Percentiles rank a stretch among this genome's conserved stretches.
phyloP scores from a whole-genome alignment of 2,888 invertebrate genomes.

The Acanthococcus lagerstroemiae region DNA sequence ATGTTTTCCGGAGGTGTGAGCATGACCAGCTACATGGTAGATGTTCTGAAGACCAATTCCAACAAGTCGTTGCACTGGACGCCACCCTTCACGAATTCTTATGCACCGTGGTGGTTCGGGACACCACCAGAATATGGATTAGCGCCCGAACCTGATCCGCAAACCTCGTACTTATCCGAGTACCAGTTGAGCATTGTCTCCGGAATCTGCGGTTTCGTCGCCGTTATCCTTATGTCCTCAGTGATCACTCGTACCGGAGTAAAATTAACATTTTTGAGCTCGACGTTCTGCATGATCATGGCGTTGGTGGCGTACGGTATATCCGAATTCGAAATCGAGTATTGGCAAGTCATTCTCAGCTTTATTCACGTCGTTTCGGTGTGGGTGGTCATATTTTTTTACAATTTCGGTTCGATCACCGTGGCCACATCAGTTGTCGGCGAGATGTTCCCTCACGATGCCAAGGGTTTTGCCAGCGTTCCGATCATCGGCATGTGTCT shows the following conservation, averaged over 20 bases:
- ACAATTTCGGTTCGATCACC: constrained; percentile 48
- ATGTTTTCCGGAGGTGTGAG: constrained; percentile 50
- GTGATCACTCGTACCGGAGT: constrained; percentile 46
- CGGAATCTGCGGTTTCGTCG: not conserved
- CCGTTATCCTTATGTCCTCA: not conserved
- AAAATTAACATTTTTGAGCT: constrained; percentile 48
- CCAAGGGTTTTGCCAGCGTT: constrained; percentile 45
- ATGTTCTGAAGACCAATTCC: constrained; percentile 40
- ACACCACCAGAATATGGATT: no score
- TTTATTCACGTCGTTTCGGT: constrained; percentile 44
- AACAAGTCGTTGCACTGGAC: not conserved
- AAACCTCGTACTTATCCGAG: no score
- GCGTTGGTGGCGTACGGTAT: constrained; percentile 46
- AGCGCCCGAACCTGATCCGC: no score
- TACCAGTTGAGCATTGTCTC: not conserved
- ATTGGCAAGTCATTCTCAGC: not conserved
- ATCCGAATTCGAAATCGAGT: not conserved
- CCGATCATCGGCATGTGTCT: constrained; percentile 43
- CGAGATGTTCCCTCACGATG: constrained; percentile 48
- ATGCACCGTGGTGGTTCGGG: not conserved
- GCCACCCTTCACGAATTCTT: not conserved
- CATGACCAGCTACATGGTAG: constrained; percentile 49
- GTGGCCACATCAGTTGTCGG: constrained; percentile 50
- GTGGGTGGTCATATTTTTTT: constrained; percentile 46
- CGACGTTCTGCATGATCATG: constrained; percentile 49